Evolutionary conservation across 2,797 vertebrate species (phyloP), one percentile per base, ranked within the genome.

Genomic region (Sarcoramphus papa): DNA sequence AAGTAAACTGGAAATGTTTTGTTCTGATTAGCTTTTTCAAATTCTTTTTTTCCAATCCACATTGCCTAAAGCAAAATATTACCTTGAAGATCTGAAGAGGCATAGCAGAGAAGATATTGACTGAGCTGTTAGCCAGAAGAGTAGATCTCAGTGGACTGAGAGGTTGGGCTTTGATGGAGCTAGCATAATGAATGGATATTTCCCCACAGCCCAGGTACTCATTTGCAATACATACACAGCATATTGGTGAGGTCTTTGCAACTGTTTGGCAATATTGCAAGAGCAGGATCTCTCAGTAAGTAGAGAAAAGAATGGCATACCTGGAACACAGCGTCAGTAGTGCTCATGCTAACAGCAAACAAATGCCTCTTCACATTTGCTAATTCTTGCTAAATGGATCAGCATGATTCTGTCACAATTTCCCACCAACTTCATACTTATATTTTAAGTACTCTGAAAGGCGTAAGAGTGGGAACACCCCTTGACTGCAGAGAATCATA

Each of bases 41-140:
- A 70, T 47, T 70, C 1, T 62, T 45, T 62, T 93, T 81, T 64
- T 45, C 18, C 33, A 35, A 23, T 50, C 6, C 19, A 18, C 4
- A 9, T 70, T 91, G 19, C 60, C 45, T 85, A 43, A 18, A 85
- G 87, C 64, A 85, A 91, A 77, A 74, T 64, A 60, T 14, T 91
- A 24, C 51, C 48, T 74, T 57, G 48, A 94, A 74, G 53, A 68
- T 68, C 48, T 94, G 59, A 91, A 73, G 28, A 64, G 37, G 6
- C 12, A 40, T 25, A 77, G 6, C 12, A 53, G 43, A 83, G 48
- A 72, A 88, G 37, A 31, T 80, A 88, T 10, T 88, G 91, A 60
- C 33, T 10, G 19, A 82, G 25, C 8, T 48, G 10, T 45, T 53
- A 79, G 41, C 12, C 21, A 15, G 37, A 74, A 85, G 23, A 77